Conservation (phyloP, 2,113 vertebrate species). For the Sylvia atricapilla region DNA sequence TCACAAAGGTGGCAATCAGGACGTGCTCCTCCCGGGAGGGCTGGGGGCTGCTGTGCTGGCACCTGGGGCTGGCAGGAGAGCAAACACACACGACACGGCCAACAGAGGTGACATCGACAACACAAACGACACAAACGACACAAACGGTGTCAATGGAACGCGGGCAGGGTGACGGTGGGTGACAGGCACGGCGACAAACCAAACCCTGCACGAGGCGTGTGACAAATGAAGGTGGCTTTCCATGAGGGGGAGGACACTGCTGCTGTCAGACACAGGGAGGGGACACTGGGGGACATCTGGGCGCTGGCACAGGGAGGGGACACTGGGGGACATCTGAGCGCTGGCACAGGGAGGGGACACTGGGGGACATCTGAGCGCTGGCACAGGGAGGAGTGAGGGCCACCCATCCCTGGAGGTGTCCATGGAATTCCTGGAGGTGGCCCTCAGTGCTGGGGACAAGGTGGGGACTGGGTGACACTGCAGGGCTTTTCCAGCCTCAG, state of each 20-base stretch:
- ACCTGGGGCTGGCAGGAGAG: neutral
- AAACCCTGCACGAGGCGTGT: neutral
- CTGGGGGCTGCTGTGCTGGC: neutral
- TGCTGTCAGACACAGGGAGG: neutral
- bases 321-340: neutral
- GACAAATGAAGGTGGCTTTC: too few relatives aligned
- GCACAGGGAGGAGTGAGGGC: neutral
- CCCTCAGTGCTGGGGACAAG: neutral
- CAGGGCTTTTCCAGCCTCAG: neutral
- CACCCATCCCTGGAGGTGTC: neutral
- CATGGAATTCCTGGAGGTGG: neutral
- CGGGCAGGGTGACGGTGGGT: too few relatives aligned
- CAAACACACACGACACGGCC: neutral
- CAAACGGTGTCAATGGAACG: too few relatives aligned
- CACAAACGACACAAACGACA: too few relatives aligned
- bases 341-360: neutral
- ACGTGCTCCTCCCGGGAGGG: neutral
- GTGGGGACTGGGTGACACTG: neutral
- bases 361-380: neutral
- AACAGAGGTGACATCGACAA: too few relatives aligned
- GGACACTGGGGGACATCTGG: neutral
- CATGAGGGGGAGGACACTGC: neutral
- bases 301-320: neutral
- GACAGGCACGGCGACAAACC: neutral
- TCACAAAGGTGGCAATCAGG: neutral